These are phyloP conservation scores for Thereva unica DNA, from an alignment of 2,888 invertebrate species.

Conservation along the genomic window DNA sequence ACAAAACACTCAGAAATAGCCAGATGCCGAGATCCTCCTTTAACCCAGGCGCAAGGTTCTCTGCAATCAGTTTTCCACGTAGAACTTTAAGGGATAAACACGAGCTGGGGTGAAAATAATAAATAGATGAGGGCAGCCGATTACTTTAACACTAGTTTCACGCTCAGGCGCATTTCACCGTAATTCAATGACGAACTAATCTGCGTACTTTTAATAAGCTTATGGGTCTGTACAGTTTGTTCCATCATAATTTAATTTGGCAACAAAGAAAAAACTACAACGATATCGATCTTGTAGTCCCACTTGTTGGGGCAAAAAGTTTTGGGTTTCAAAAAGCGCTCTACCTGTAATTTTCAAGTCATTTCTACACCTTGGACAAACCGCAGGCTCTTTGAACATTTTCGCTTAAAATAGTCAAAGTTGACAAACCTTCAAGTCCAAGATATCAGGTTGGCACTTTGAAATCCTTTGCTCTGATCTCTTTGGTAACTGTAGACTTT, in stretches of 20 bases:
- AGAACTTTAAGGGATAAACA: background rate
- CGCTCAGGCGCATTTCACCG: conserved; percentile 39
- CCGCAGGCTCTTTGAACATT: conserved; percentile 23
- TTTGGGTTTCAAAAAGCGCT: conserved; percentile 15
- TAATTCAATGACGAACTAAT: conserved; percentile 58
- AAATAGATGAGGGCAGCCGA: conserved; percentile 35
- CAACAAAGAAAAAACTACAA: no score
- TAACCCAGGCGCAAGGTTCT: background rate
- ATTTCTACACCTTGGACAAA: background rate
- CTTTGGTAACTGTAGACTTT: conserved; percentile 17
- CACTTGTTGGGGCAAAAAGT: background rate
- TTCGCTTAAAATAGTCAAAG: conserved; percentile 19
- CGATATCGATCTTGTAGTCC: no score
- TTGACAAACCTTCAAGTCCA: background rate
- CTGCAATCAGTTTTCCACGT: background rate
- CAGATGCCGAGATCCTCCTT: background rate
- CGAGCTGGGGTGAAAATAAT: background rate
- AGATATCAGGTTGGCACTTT: conserved; percentile 29
- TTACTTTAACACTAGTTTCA: conserved; percentile 40
- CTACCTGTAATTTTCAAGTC: conserved; percentile 9
- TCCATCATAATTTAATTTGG: background rate
- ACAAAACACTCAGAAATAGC: conserved; percentile 26
- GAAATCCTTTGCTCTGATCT: conserved; percentile 26
- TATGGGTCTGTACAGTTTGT: conserved; percentile 38
- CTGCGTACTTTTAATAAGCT: conserved; percentile 51